These are phyloP conservation scores for Ornithorhynchus anatinus DNA, from an alignment of 2,113 vertebrate genomes.

Conservation along the genomic window DNA sequence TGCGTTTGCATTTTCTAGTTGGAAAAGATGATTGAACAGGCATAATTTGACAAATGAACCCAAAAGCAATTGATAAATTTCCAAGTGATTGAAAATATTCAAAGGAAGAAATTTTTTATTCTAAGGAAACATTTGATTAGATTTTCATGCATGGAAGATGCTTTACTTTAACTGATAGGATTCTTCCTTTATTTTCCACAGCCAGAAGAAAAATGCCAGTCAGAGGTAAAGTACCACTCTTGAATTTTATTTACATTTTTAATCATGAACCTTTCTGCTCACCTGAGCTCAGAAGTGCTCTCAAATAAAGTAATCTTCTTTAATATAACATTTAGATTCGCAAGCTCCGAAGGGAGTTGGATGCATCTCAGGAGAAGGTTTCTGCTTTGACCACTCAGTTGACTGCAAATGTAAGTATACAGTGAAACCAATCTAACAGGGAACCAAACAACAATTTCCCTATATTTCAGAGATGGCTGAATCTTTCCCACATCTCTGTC, in stretches of 20 bases:
- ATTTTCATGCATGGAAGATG: too few relatives aligned
- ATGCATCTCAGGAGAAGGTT: conserved; percentile 97
- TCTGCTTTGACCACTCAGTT: conserved; percentile 96
- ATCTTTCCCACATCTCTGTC: too few relatives aligned
- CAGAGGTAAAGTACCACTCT: conserved; percentile 83
- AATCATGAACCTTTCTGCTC: background rate
- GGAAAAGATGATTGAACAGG: background rate
- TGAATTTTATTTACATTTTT: background rate
- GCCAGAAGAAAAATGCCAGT: conserved; percentile 98
- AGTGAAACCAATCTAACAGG: too few relatives aligned
- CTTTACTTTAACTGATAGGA: background rate
- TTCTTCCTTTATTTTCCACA: conserved; percentile 64
- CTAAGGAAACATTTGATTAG: too few relatives aligned
- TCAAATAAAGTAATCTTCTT: conserved; percentile 21
- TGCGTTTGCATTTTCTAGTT: background rate
- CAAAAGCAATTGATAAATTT: background rate
- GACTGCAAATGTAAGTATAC: conserved; percentile 91
- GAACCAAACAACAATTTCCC: too few relatives aligned
- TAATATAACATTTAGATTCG: conserved; percentile 79
- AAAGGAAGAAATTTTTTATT: too few relatives aligned
- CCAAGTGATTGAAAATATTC: too few relatives aligned
- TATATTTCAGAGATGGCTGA: too few relatives aligned
- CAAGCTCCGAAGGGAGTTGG: conserved; percentile 92
- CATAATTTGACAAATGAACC: background rate
- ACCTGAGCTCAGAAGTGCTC: background rate